Evolutionary conservation across 2,888 invertebrate species (phyloP).

Genomic region (Perdita meconis): DNA sequence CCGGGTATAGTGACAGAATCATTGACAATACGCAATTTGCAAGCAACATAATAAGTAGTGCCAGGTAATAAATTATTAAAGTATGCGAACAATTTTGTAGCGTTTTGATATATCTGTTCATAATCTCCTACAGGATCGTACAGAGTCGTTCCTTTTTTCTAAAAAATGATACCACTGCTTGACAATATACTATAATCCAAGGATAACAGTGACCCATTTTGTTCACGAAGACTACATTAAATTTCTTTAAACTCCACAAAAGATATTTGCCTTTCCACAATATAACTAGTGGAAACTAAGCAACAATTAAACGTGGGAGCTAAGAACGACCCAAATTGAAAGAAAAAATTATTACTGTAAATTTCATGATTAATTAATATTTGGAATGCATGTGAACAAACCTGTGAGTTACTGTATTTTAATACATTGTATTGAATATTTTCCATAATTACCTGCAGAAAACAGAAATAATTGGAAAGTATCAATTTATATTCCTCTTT

Average conservation of each 20-base stretch:
- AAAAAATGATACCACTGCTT: neutral
- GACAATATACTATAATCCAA: no score
- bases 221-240: no score
- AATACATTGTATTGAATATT: neutral
- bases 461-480: constrained; percentile 37
- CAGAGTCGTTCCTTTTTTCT: constrained; percentile 1
- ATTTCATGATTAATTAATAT: no score
- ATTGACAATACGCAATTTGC: constrained; percentile 15
- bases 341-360: no score
- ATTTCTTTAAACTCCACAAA: no score
- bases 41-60: constrained; percentile 42
- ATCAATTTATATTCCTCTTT: constrained; percentile 52
- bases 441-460: constrained; percentile 49
- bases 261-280: no score
- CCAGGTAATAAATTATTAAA: constrained; percentile 54
- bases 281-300: no score
- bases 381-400: no score
- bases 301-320: no score
- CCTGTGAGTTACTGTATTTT: no score
- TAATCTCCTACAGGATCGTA: neutral
- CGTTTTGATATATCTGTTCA: constrained; percentile 6
- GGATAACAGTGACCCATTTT: no score
- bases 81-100: constrained; percentile 18
- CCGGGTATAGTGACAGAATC: constrained; percentile 1
- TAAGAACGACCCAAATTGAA: no score